Evolutionary conservation across 35 echinoderm and acorn worm species (phyloP), one percentile per base, ranked within the genome.

Genomic region (Apostichopus parvimensis): DNA sequence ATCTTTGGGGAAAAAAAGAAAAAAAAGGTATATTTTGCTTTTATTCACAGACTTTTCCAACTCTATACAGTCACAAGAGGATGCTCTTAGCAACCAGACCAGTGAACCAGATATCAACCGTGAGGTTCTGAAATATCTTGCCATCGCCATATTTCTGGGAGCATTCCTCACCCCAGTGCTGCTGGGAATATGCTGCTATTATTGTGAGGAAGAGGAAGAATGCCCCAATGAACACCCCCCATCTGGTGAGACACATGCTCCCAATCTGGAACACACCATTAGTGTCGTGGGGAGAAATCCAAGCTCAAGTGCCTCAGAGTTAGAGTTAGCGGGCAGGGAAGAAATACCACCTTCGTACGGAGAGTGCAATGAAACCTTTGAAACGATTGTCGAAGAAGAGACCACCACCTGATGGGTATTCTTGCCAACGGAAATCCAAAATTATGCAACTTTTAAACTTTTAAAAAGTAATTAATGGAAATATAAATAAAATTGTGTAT

Each of bases 121-220:
- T 7, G 57, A 73, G 28, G 15, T 28, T 73, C 10, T 88, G 4
- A 73, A 28, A 73, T 88, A 88, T 53, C 12, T 88, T 14, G 60
- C 86, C n/a, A 88, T 88, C 22, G 62, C 22, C 4, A 88, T 88
- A 6, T 88, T 88, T 73, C 13, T 88, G 6, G 86, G 22, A 17
- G 86, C 86, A 18, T 88, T 88, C 86, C 86, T 88, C n/a, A 72
- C 72, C 24, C 86, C 86, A 9, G n/a, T 58, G 26, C 17, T 72
- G n/a, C 64, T 88, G 18, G 86, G 86, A 9, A 64, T 88, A 23
- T 88, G 86, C 61, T 88, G 86, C 62, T 88, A 45, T 64, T 88
- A 88, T 26, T 88, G 86, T 5, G 64, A 23, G 17, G 61, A 88
- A 18, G 62, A 72, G n/a, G 61, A 72, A 22, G 10, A n/a, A 4